Conservation (phyloP, 2,113 vertebrate species). For the Forbesichthys agassizii region DNA sequence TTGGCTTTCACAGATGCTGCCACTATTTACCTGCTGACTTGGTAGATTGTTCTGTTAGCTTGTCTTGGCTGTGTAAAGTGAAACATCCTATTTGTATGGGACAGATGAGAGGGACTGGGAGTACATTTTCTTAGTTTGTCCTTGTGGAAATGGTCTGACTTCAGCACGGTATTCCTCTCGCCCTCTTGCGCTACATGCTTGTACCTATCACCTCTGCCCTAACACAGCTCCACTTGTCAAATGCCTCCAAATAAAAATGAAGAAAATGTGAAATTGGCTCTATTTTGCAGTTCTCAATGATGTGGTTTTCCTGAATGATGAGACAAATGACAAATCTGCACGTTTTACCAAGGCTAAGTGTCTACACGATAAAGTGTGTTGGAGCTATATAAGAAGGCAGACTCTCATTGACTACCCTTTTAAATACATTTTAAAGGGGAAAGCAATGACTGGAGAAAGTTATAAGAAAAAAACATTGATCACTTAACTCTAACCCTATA, state of each 20-base stretch:
- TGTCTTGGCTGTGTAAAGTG: conserved; percentile 85
- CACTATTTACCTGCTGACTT: conserved; percentile 76
- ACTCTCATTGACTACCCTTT: too few species aligned
- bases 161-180: conserved; percentile 67
- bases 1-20: conserved; percentile 81
- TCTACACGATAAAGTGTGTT: too few species aligned
- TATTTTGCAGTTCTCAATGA: conserved; percentile 1
- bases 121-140: conserved; percentile 33
- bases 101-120: conserved; percentile 81
- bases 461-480: too few species aligned
- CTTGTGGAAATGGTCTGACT: conserved; percentile 57
- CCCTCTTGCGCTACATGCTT: conserved; percentile 70
- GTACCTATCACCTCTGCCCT: conserved; percentile 78
- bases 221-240: conserved; percentile 95
- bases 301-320: not conserved
- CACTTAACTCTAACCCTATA: too few species aligned
- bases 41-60: conserved; percentile 84
- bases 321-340: too few species aligned
- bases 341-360: too few species aligned
- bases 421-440: too few species aligned
- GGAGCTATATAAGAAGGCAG: too few species aligned
- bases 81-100: conserved; percentile 85
- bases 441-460: too few species aligned
- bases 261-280: conserved; percentile 80
- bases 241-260: conserved; percentile 93